Evolutionary conservation across 2,888 invertebrate genomes (phyloP).

Genomic region (Diplolepis rosae): DNA sequence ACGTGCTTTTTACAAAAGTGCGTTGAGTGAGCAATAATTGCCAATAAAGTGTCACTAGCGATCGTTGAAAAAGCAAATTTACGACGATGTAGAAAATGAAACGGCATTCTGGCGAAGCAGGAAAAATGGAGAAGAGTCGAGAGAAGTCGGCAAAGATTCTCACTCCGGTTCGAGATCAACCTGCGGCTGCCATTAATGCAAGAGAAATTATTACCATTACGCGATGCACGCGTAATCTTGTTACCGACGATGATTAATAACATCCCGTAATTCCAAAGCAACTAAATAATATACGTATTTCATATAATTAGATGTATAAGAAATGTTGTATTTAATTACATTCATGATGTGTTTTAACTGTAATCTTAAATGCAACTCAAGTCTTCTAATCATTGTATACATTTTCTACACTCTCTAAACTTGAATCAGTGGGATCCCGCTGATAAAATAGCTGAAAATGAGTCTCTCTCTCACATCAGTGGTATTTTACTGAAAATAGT

Average conservation of each 20-base stretch:
- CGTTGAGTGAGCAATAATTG: slow-evolving; percentile 28
- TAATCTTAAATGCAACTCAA: not conserved
- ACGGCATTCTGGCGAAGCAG: not conserved
- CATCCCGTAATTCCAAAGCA: not conserved
- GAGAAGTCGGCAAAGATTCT: not conserved
- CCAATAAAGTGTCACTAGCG: slow-evolving; percentile 24
- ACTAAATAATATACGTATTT: not conserved
- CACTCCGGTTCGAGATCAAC: slow-evolving; percentile 23
- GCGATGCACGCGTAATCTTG: slow-evolving; percentile 41
- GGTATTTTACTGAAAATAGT: too few relatives aligned
- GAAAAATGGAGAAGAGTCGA: slow-evolving; percentile 10
- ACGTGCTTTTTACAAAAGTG: slow-evolving; percentile 5
- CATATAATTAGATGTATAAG: not conserved
- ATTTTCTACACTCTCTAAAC: not conserved
- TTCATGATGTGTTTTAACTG: not conserved
- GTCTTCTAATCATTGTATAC: not conserved
- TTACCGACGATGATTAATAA: slow-evolving; percentile 38
- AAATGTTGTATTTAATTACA: not conserved
- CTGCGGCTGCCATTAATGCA: slow-evolving; percentile 38
- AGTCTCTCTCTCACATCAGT: too few relatives aligned
- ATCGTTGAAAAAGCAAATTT: slow-evolving; percentile 24
- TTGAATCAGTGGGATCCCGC: too few relatives aligned
- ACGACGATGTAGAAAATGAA: slow-evolving; percentile 28
- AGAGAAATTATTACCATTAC: slow-evolving; percentile 50
- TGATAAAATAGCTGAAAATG: too few relatives aligned